Base-by-base conservation (phyloP, 2,888 invertebrate species). In the Bedellia somnulentella region DNA sequence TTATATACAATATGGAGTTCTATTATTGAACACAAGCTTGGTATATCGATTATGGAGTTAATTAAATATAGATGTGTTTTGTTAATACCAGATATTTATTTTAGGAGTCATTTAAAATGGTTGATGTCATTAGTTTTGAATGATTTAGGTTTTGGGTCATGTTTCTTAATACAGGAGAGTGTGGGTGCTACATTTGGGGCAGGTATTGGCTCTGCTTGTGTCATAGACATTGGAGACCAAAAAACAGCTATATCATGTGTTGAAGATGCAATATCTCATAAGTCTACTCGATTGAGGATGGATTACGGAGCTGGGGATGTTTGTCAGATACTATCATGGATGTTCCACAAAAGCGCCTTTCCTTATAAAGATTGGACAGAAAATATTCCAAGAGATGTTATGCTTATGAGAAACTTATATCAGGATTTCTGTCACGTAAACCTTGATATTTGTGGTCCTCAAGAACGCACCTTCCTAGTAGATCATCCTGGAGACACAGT, bases 181-280 rank as follows among this genome's bases (percentile, higher is more conserved):
- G 67, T 77, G 1, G 76, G 73, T 6, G 76, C 76, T 1, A 76
- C 76, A 4, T 77, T 76, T 40, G 77, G 77, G 1, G 76, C 77
- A 21, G 77, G 76, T 0, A 71, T 77, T 5, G 76, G 76, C 2
- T 89, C 87, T 48, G 95, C 94, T 0, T 96, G 96, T 66, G 93
- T 96, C 1, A 89, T 97, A 1, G 95, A 96, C 56, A 86, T 96
- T 30, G 96, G 96, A 0, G 95, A 95, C 52, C 93, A 95, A 56
- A 96, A 96, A 71, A 93, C 93, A 0, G 92, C 94, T 1, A 88
- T 97, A 12, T 93, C 93, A 2, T 97, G 96, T 68, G 93, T 96
- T 1, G 96, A 96, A 70, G 96, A 96, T 75, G 95, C 94, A 1
- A 89, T 96, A 35, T 95, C 95, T 14, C 92, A 93, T 48, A 83